Evolutionary conservation across 2,888 invertebrate species (phyloP).

Genomic region (Sympetrum striolatum): DNA sequence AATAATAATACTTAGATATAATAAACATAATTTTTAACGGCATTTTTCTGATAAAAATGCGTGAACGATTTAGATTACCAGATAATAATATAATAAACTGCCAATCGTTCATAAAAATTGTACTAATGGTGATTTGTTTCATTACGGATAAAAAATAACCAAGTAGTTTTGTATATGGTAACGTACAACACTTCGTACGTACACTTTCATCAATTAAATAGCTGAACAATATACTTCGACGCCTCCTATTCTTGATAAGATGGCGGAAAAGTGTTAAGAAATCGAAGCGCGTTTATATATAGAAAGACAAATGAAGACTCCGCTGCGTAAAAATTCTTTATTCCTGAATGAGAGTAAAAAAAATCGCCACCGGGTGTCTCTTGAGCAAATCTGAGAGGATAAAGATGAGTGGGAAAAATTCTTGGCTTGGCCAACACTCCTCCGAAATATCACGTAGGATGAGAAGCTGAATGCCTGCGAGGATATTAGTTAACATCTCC

Average conservation of each 20-base stretch:
- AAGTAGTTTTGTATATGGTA: no score
- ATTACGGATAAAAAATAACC: no score
- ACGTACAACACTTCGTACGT: no score
- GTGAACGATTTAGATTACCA: no score
- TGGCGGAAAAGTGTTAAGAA: neutral
- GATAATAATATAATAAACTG: no score
- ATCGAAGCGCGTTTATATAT: neutral
- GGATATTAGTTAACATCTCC: neutral
- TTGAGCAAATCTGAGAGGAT: neutral
- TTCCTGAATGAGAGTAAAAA: neutral
- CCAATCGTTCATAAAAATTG: no score
- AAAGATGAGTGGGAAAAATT: neutral
- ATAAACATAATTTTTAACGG: no score
- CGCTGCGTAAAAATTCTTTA: neutral
- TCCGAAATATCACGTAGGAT: neutral
- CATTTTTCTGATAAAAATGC: no score
- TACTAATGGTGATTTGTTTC: no score
- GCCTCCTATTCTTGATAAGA: neutral
- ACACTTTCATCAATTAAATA: no score
- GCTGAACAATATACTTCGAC: no score
- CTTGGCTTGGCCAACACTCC: neutral
- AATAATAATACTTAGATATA: no score
- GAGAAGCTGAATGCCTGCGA: neutral
- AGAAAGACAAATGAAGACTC: neutral
- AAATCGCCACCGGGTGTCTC: neutral